Conservation (phyloP, 2,888 invertebrate species). For the Tenthredo distinguenda region DNA sequence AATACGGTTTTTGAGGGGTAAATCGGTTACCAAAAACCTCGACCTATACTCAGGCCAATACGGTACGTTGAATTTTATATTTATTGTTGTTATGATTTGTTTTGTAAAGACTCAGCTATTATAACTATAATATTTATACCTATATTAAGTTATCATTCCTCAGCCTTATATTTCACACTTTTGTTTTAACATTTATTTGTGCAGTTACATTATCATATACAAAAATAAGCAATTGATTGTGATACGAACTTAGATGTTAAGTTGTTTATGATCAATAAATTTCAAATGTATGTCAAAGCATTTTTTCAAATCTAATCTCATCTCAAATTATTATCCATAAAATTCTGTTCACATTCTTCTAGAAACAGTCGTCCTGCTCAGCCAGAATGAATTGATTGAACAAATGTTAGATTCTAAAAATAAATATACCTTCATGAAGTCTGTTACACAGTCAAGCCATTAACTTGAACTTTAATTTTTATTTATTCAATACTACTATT, state of each 20-base stretch:
- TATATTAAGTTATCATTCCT: neutral
- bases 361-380: neutral
- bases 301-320: neutral
- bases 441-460: neutral
- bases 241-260: neutral
- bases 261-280: neutral
- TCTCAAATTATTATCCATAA: neutral
- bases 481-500: constrained; percentile 47
- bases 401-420: neutral
- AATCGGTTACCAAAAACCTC: too few species aligned
- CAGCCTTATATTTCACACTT: neutral
- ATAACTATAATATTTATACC: neutral
- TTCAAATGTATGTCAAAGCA: neutral
- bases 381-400: neutral
- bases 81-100: neutral
- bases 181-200: neutral
- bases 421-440: neutral
- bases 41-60: too few species aligned
- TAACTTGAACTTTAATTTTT: neutral
- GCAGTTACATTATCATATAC: neutral
- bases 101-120: neutral
- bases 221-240: neutral
- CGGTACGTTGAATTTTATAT: neutral
- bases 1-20: too few species aligned
- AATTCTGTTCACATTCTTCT: neutral